Evolutionary conservation across 2,888 invertebrate species (phyloP).

Genomic region (Oscheius sp.): DNA sequence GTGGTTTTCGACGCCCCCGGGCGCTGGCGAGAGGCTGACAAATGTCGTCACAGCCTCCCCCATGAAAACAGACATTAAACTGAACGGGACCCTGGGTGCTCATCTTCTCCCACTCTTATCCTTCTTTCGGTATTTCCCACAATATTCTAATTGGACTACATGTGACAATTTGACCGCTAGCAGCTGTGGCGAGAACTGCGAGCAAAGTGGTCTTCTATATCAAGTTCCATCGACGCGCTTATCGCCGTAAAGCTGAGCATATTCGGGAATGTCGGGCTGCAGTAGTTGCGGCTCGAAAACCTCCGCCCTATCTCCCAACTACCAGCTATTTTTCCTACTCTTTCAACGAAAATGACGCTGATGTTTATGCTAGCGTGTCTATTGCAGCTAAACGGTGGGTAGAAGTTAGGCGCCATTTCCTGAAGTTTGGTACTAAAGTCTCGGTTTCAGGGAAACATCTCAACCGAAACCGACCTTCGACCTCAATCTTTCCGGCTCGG

Average conservation of each 20-base stretch:
- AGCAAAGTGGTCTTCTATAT: conserved; percentile 33
- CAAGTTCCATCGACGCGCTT: conserved; percentile 30
- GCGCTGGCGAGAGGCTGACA: conserved; percentile 32
- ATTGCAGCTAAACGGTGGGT: conserved; percentile 9
- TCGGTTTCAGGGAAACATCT: conserved; percentile 8
- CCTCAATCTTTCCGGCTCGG: not conserved
- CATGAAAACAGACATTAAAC: conserved; percentile 41
- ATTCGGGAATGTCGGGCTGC: conserved; percentile 23
- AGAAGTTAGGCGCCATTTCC: not conserved
- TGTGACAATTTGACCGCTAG: conserved; percentile 16
- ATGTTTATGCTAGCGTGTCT: conserved; percentile 15
- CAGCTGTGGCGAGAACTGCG: conserved; percentile 24
- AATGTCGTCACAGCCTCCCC: conserved; percentile 38
- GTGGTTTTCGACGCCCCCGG: conserved; percentile 32
- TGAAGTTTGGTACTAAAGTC: too few relatives aligned
- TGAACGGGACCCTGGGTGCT: conserved; percentile 34
- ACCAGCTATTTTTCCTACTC: conserved; percentile 34
- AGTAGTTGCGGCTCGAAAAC: not conserved
- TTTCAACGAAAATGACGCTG: conserved; percentile 23
- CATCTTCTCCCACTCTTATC: conserved; percentile 4
- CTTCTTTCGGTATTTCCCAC: not conserved
- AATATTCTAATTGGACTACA: not conserved
- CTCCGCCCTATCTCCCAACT: conserved; percentile 3
- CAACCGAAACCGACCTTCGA: conserved; percentile 13
- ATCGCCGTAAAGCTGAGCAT: conserved; percentile 18